A percentile compares a stretch with the other conserved stretches of the same genome.
These are phyloP conservation scores for Oryzias woworae DNA, from an alignment of 2,113 vertebrate genomes.

Conservation along the genomic window DNA sequence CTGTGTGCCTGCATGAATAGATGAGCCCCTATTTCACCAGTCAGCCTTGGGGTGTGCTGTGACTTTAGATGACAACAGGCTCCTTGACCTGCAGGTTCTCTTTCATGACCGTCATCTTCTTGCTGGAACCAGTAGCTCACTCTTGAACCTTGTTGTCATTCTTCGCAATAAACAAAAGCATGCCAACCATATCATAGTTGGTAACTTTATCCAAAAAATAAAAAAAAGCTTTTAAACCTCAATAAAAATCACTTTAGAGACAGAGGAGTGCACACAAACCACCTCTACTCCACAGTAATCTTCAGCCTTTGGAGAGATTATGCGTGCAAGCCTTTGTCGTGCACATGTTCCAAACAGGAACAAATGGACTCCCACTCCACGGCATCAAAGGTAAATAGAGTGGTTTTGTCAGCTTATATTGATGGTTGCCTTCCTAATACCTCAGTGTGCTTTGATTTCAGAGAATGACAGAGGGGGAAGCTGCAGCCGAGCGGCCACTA, in stretches of 20 bases:
- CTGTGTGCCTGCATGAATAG: constrained; percentile 34
- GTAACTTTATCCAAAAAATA: constrained; percentile 11
- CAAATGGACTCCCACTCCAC: constrained; percentile 58
- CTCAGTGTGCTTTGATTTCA: constrained; percentile 45
- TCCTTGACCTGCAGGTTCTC: constrained; percentile 63
- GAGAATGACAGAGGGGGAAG: constrained; percentile 23
- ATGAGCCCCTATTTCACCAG: constrained; percentile 39
- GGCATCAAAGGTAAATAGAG: constrained; percentile 64
- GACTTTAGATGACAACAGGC: constrained; percentile 67
- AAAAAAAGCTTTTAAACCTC: constrained; percentile 32
- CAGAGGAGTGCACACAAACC: constrained; percentile 9
- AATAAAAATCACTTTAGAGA: constrained; percentile 38
- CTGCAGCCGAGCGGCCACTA: constrained; percentile 26
- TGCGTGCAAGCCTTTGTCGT: constrained; percentile 44
- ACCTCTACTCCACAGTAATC: constrained; percentile 49
- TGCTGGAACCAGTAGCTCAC: constrained; percentile 42
- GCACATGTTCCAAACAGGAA: constrained; percentile 50
- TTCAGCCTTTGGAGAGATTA: constrained; percentile 50
- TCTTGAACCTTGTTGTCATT: constrained; percentile 25
- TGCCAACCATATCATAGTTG: constrained; percentile 11
- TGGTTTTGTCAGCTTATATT: constrained; percentile 50
- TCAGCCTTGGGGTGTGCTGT: constrained; percentile 43
- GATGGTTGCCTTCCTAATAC: constrained; percentile 45
- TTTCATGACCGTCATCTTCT: constrained; percentile 46
- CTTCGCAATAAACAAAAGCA: constrained; percentile 16